Conservation (phyloP, 2,797 vertebrate species). For the Eleutherodactylus coqui region DNA sequence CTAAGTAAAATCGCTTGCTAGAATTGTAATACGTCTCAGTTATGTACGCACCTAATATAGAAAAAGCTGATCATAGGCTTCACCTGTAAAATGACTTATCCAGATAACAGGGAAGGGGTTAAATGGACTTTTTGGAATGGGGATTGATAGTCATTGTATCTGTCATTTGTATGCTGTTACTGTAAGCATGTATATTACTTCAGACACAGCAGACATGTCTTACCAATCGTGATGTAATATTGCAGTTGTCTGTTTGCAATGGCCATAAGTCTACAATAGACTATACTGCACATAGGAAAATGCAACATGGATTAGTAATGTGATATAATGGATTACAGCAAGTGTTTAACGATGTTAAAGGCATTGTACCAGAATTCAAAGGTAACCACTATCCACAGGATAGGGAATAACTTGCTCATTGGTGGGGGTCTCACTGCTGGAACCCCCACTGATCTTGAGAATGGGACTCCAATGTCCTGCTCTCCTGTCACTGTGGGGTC, state of each 20-base stretch:
- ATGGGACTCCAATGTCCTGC: too few relatives aligned
- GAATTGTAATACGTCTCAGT: slow-evolving; percentile 15
- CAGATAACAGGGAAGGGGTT: background rate
- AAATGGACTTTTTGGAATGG: background rate
- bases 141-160: background rate
- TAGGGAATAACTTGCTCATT: too few relatives aligned
- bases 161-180: background rate
- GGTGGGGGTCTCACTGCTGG: too few relatives aligned
- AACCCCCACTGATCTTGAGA: too few relatives aligned
- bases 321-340: background rate
- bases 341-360: too few relatives aligned
- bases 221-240: background rate
- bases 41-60: background rate
- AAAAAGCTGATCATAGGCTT: background rate
- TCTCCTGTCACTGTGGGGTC: too few relatives aligned
- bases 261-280: background rate
- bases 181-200: background rate
- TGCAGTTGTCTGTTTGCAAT: background rate
- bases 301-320: background rate
- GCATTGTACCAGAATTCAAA: too few relatives aligned
- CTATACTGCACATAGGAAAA: too few relatives aligned
- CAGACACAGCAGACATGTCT: background rate
- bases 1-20: slow-evolving; percentile 26
- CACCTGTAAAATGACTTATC: background rate
- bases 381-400: too few relatives aligned